Evolutionary conservation across 2,888 invertebrate species (phyloP), one percentile per base, ranked within the genome.

Genomic region (Nephrocerus scutellatus): DNA sequence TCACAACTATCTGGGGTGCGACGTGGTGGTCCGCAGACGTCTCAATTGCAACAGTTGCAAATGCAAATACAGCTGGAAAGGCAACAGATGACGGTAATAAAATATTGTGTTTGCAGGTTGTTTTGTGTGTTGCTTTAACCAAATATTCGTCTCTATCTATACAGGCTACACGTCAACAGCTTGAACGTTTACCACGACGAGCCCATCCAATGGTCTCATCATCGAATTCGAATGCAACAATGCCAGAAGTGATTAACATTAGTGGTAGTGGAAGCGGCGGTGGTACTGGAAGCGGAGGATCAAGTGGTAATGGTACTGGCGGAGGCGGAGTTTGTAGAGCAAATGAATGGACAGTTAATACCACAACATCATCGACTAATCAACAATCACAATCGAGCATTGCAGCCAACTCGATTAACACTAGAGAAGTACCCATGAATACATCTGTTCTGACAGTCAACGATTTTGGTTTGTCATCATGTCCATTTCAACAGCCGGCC

Each of bases 1-100:
- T 92, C 93, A 42, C 95, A 95, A 73, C 75, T 96, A 66, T 92
- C 93, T 34, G 92, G 92, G 57, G 93, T 92, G 52, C 76, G 95
- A 59, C 82, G 72, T 47, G 71, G 68, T 52, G 70, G 71, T 59
- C 74, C 73, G 67, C 75, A 55, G 55, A 83, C 86, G 53, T 82
- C 83, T 54, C 87, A 88, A 69, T 73, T 93, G 64, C 92, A 92
- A 66, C 92, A 93, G 66, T 73, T 93, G 57, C 92, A 93, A 74
- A 91, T 93, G 89, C 93, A 93, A 72, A 73, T 90, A 62, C 92
- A 92, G 69, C 74, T 89, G 48, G 89, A 90, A 70, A 75, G 89
- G 57, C 85, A 92, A 70, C 85, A 91, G 76, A 89, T 85, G 55
- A 80, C 74, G 59, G 76, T 76, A 51, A 57, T 65, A 59, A 47